Percentiles rank a stretch among this genome's conserved stretches.
Evolutionary conservation across 2,113 vertebrate genomes (phyloP).

Genomic region (Alectura lathami): DNA sequence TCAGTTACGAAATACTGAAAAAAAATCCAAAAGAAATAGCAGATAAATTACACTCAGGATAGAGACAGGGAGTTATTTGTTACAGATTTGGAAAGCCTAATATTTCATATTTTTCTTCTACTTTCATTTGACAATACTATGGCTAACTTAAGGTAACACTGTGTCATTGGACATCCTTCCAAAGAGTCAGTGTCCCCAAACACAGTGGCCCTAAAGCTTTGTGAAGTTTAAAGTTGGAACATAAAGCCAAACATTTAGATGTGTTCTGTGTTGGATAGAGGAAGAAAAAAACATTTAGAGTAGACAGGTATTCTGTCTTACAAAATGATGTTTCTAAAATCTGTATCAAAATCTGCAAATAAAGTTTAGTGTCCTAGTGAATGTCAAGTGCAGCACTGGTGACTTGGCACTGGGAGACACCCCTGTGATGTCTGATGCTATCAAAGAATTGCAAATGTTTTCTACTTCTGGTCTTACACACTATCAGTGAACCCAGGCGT

Average conservation of each 20-base stretch:
- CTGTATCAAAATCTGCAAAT: neutral
- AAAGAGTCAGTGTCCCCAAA: neutral
- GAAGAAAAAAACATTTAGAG: neutral
- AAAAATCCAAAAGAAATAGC: neutral
- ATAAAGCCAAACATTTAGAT: neutral
- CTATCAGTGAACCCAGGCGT: neutral
- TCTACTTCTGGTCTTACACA: neutral
- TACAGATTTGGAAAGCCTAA: neutral
- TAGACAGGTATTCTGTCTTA: neutral
- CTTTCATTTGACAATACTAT: neutral
- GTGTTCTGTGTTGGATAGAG: rapidly evolving
- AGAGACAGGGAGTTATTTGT: neutral
- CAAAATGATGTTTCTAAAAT: neutral
- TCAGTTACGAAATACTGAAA: neutral
- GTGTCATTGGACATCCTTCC: neutral
- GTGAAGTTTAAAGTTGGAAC: neutral
- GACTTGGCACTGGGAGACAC: neutral
- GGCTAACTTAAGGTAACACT: neutral
- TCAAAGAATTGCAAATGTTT: neutral
- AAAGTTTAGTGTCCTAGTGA: neutral
- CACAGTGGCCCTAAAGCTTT: neutral
- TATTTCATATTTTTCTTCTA: neutral
- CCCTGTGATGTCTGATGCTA: neutral
- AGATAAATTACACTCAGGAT: neutral
- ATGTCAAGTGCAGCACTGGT: neutral